Percentiles rank a stretch among this genome's conserved stretches.
Conservation (phyloP, 1,140 invertebrate species). For the Cydia splendana region DNA sequence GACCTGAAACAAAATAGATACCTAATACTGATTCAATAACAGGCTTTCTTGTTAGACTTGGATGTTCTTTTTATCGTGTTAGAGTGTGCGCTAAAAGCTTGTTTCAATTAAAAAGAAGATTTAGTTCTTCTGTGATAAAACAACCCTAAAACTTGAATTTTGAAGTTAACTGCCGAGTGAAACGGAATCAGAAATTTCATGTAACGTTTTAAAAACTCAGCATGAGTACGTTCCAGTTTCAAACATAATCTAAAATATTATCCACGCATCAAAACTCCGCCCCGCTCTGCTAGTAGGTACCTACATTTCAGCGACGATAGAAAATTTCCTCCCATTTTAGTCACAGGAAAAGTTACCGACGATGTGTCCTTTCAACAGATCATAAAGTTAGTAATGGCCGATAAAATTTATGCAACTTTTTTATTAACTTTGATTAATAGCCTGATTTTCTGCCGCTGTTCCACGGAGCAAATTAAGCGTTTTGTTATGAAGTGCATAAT, state of each 20-base stretch:
- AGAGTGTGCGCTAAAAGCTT: no score
- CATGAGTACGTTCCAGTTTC: neutral
- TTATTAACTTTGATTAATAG: conserved; percentile 29
- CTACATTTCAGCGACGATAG: neutral
- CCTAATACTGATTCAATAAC: no score
- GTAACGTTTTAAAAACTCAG: no score
- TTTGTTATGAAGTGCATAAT: neutral
- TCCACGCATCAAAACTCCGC: neutral
- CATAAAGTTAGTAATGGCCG: conserved; percentile 17
- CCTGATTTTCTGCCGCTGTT: neutral
- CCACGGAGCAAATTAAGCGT: neutral
- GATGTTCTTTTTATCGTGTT: no score
- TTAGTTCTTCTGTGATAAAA: no score
- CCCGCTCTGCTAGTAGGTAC: neutral
- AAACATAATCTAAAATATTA: neutral
- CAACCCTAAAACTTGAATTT: no score
- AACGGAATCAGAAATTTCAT: no score
- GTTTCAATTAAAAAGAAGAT: no score
- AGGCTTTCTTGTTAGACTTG: no score
- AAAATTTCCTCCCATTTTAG: neutral
- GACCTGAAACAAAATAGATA: no score
- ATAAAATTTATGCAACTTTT: conserved; percentile 31
- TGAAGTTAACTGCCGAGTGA: no score
- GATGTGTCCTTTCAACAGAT: conserved; percentile 27
- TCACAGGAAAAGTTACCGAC: conserved; percentile 15